Conservation (phyloP, 92 coral and sea anemone species). For the Blastomussa wellsi region DNA sequence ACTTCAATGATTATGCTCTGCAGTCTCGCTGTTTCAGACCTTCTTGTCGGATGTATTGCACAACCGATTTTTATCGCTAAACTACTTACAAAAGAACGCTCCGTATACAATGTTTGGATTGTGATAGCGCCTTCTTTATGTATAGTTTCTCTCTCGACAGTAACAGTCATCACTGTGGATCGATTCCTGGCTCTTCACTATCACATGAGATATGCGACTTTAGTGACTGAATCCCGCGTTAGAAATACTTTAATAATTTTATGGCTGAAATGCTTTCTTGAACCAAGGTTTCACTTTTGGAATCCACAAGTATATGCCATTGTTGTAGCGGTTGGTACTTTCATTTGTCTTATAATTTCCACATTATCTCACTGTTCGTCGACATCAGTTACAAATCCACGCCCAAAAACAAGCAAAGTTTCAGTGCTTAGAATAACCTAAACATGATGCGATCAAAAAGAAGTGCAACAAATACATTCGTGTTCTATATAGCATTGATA, state of each 20-base stretch:
- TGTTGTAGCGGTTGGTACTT: no score
- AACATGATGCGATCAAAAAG: background rate
- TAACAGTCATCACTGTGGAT: conserved; percentile 30
- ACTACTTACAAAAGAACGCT: no score
- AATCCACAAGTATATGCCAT: no score
- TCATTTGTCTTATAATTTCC: no score
- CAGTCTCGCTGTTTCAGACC: conserved; percentile 20
- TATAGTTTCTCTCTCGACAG: background rate
- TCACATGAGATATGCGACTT: conserved; percentile 30
- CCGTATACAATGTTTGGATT: background rate
- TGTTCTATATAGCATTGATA: background rate
- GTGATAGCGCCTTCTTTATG: background rate
- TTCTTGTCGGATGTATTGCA: conserved; percentile 1
- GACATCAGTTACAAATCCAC: background rate
- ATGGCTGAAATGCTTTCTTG: background rate
- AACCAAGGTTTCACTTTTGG: no score
- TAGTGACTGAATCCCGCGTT: conserved; percentile 15
- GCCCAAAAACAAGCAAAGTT: background rate
- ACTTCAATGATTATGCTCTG: background rate
- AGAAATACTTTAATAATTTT: background rate
- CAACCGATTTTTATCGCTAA: conserved; percentile 9
- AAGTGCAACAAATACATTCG: background rate
- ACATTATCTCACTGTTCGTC: background rate
- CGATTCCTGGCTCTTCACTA: conserved; percentile 13
- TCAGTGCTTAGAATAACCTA: background rate